Conservation (phyloP, 2,888 invertebrate species). For the Nematopogon swammerdamellus region DNA sequence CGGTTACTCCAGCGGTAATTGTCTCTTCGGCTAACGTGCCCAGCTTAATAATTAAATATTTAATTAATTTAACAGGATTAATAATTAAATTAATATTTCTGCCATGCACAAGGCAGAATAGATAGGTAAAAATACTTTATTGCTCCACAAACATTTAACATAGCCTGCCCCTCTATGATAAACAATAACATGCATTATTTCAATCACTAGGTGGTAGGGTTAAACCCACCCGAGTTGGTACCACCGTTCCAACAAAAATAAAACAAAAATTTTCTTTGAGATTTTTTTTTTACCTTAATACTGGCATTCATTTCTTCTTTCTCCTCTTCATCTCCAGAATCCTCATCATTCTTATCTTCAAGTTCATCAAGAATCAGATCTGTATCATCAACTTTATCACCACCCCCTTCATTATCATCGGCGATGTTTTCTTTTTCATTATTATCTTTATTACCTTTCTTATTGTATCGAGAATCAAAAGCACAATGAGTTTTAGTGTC, state of each 20-base stretch:
- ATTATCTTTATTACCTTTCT: not conserved
- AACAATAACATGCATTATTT: too few relatives aligned
- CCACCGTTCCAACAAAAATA: too few relatives aligned
- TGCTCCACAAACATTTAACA: too few relatives aligned
- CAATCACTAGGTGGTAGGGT: too few relatives aligned
- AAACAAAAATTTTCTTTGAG: too few relatives aligned
- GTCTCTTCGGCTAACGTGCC: too few relatives aligned
- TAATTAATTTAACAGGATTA: too few relatives aligned
- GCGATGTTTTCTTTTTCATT: slow-evolving; percentile 2
- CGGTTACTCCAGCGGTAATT: too few relatives aligned
- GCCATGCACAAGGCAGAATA: not conserved
- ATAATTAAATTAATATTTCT: too few relatives aligned
- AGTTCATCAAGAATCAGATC: slow-evolving; percentile 58
- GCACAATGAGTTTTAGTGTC: slow-evolving; percentile 14
- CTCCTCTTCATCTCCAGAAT: slow-evolving; percentile 34
- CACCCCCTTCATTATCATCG: slow-evolving; percentile 12
- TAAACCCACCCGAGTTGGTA: too few relatives aligned
- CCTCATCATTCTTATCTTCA: slow-evolving; percentile 25
- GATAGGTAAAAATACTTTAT: not conserved
- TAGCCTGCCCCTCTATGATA: too few relatives aligned
- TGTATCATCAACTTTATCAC: slow-evolving; percentile 19
- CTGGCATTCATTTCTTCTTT: slow-evolving; percentile 21
- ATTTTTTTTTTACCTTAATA: slow-evolving; percentile 31
- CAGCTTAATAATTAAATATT: too few relatives aligned
- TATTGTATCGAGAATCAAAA: not conserved